Conservation (phyloP, 2,113 vertebrate species). For the Onychostoma macrolepis region DNA sequence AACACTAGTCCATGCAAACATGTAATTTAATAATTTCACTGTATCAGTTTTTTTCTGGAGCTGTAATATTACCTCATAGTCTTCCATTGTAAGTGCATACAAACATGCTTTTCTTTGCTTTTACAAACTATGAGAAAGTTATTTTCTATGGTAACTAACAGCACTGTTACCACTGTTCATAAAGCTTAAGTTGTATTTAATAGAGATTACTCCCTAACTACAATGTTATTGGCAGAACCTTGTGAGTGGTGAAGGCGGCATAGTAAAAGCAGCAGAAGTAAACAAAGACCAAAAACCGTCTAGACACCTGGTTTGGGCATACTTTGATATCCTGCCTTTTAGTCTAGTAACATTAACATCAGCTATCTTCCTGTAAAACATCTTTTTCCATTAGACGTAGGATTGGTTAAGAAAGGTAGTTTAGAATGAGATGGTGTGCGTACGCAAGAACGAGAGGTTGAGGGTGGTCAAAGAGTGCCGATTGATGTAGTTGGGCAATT, state of each 20-base stretch:
- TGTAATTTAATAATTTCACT: background rate
- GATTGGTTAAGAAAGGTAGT: background rate
- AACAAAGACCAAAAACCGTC: background rate
- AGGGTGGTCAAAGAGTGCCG: background rate
- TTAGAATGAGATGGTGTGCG: background rate
- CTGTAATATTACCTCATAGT: background rate
- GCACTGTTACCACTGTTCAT: background rate
- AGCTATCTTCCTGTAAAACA: background rate
- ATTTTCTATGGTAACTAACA: background rate
- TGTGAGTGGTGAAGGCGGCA: background rate
- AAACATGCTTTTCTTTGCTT: background rate
- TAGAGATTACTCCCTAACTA: background rate
- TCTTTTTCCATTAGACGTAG: background rate
- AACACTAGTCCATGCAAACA: background rate
- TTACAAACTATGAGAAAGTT: background rate
- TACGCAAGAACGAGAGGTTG: background rate
- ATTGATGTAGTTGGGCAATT: conserved; percentile 13
- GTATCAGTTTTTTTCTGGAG: background rate
- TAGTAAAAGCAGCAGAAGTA: background rate
- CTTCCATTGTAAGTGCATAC: background rate
- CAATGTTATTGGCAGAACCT: background rate
- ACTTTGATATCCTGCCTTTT: background rate
- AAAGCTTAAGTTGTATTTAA: conserved; percentile 3
- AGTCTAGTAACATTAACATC: background rate
- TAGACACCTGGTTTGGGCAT: background rate